Evolutionary conservation across 2,797 vertebrate species (phyloP).

Genomic region (Vipera latastei): DNA sequence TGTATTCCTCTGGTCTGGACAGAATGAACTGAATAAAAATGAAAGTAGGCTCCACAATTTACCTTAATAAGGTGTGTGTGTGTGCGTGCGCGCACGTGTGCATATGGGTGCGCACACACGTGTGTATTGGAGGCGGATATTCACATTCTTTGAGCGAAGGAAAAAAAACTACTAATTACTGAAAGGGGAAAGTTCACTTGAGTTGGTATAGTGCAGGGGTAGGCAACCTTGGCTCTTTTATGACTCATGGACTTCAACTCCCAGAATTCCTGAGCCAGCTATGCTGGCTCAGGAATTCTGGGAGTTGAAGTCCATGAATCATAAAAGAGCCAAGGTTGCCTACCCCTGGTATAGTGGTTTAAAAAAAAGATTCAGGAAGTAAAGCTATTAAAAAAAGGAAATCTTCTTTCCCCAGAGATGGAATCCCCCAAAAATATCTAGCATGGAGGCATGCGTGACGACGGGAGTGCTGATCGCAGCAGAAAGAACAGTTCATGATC

Average conservation of each 20-base stretch:
- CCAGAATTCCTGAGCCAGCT: fast-evolving
- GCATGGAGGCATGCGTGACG: no score
- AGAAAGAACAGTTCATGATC: no score
- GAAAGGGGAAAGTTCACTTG: background rate
- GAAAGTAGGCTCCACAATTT: background rate
- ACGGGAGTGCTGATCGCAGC: no score
- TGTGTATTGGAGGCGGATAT: background rate
- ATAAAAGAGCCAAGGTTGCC: no score
- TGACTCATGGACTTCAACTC: no score
- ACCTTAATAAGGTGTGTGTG: background rate
- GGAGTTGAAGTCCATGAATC: no score
- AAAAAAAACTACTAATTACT: background rate
- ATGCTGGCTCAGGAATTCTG: no score
- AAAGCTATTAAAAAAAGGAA: background rate
- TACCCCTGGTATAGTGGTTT: background rate
- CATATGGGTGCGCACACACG: background rate
- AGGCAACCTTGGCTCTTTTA: no score
- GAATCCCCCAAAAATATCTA: no score
- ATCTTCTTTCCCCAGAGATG: background rate
- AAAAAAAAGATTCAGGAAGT: background rate
- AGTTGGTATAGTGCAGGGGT: background rate
- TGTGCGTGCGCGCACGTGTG: background rate
- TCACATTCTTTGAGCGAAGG: background rate
- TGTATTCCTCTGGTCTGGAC: no score
- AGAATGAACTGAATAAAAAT: background rate